These are phyloP conservation scores for Ylistrum balloti DNA, from an alignment of 1,140 invertebrate genomes.

Conservation along the genomic window DNA sequence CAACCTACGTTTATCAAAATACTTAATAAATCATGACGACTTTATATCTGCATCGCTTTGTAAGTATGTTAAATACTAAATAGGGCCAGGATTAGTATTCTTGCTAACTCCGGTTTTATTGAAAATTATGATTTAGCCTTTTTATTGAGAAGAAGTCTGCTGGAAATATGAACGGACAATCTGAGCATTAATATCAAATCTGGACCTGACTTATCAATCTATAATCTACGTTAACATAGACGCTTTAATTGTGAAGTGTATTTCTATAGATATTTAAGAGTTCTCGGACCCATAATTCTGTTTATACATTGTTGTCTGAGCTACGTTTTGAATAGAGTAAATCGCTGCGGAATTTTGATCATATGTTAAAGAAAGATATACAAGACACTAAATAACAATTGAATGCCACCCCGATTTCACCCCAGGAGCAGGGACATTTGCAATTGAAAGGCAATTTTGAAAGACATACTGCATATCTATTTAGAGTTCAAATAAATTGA, in stretches of 20 bases:
- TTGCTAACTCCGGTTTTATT: not conserved
- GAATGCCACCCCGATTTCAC: not conserved
- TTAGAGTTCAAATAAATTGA: not conserved
- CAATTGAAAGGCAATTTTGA: not conserved
- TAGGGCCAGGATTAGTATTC: not conserved
- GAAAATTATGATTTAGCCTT: not conserved
- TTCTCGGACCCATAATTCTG: not conserved
- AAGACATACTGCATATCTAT: not conserved
- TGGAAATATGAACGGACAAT: not conserved
- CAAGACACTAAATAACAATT: not conserved
- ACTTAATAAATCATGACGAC: too few species aligned
- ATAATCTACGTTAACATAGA: not conserved
- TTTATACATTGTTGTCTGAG: not conserved
- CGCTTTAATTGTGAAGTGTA: not conserved
- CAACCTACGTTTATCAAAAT: too few species aligned
- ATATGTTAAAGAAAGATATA: not conserved
- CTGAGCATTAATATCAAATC: not conserved
- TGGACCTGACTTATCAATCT: not conserved
- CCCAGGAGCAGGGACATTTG: not conserved
- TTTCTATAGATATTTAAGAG: constrained; percentile 21
- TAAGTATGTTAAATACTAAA: not conserved
- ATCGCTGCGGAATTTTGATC: not conserved
- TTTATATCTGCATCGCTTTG: not conserved
- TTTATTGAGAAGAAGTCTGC: not conserved
- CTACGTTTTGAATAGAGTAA: not conserved